A percentile compares a stretch with the other conserved stretches of the same genome.
Conservation (phyloP, 2,888 invertebrate genomes). For the Stomorhina lunata region DNA sequence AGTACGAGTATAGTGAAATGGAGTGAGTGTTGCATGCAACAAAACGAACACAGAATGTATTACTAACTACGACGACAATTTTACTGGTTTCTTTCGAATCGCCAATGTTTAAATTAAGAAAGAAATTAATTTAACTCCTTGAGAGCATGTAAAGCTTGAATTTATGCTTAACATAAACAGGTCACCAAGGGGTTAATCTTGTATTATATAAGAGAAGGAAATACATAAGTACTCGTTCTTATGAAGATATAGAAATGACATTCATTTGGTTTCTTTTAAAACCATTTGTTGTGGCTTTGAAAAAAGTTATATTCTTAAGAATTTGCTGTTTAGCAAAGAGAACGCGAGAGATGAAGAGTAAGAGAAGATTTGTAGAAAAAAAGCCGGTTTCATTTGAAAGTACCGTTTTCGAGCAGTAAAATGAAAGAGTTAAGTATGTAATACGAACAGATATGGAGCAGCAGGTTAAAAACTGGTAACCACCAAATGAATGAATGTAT, state of each 20-base stretch:
- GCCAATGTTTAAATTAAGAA: constrained; percentile 14
- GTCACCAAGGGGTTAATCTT: constrained; percentile 22
- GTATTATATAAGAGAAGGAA: constrained; percentile 21
- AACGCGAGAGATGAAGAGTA: constrained; percentile 6
- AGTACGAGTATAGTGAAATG: neutral
- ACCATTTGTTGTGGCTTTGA: neutral
- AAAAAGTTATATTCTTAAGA: constrained; percentile 28
- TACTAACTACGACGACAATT: neutral
- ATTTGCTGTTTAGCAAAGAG: constrained; percentile 15
- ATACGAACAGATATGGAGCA: constrained; percentile 64
- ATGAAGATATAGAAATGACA: neutral
- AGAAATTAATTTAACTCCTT: constrained; percentile 13
- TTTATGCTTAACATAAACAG: neutral
- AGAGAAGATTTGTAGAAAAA: too few species aligned
- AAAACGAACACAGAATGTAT: too few species aligned
- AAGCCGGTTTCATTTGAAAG: constrained; percentile 68
- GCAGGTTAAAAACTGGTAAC: constrained; percentile 64
- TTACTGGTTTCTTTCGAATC: constrained; percentile 22
- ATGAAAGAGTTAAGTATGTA: neutral
- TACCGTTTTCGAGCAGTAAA: constrained; percentile 65
- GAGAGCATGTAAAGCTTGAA: too few species aligned
- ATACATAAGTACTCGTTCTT: too few species aligned
- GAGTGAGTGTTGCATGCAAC: neutral
- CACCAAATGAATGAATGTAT: too few species aligned
- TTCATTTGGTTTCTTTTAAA: neutral